Evolutionary conservation across 2,797 vertebrate genomes (phyloP).

Genomic region (Zenarchopterus dispar): DNA sequence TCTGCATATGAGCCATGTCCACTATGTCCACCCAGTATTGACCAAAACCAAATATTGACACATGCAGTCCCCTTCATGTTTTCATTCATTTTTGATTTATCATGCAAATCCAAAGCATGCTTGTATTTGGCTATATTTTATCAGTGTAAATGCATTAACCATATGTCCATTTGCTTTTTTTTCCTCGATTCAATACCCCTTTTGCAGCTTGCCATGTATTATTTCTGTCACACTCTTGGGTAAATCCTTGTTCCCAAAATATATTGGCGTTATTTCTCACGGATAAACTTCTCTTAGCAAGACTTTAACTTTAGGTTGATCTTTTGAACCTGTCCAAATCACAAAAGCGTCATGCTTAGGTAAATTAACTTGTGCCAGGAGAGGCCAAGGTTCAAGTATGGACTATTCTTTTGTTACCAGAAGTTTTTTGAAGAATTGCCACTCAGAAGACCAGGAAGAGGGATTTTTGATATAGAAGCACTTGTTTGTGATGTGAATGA

Average conservation of each 20-base stretch:
- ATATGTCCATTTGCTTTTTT: slow-evolving; percentile 35
- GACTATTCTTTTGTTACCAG: slow-evolving; percentile 38
- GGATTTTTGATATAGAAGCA: slow-evolving; percentile 40
- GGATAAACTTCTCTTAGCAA: slow-evolving; percentile 22
- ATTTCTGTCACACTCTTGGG: slow-evolving; percentile 18
- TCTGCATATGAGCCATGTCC: slow-evolving; percentile 12
- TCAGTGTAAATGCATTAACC: no score
- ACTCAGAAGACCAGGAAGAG: slow-evolving; percentile 30
- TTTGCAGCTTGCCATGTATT: slow-evolving; percentile 43
- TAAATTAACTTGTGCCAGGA: slow-evolving; percentile 29
- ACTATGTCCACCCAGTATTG: slow-evolving; percentile 2
- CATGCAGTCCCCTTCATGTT: slow-evolving; percentile 33
- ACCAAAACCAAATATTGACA: slow-evolving; percentile 54
- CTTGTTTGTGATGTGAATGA: slow-evolving; percentile 55
- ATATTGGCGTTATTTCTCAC: slow-evolving; percentile 13
- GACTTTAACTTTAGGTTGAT: slow-evolving; percentile 29
- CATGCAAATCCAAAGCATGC: no score
- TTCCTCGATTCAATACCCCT: slow-evolving; percentile 28
- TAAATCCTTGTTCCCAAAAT: slow-evolving; percentile 28
- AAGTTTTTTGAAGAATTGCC: slow-evolving; percentile 46
- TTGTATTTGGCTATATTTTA: no score
- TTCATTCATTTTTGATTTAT: slow-evolving; percentile 31
- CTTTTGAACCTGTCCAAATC: slow-evolving; percentile 16
- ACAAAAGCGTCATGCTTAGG: slow-evolving; percentile 20
- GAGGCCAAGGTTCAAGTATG: slow-evolving; percentile 25